phyloP scores from a whole-genome alignment of 2,797 vertebrate genomes.

The Nyctalus aviator region DNA sequence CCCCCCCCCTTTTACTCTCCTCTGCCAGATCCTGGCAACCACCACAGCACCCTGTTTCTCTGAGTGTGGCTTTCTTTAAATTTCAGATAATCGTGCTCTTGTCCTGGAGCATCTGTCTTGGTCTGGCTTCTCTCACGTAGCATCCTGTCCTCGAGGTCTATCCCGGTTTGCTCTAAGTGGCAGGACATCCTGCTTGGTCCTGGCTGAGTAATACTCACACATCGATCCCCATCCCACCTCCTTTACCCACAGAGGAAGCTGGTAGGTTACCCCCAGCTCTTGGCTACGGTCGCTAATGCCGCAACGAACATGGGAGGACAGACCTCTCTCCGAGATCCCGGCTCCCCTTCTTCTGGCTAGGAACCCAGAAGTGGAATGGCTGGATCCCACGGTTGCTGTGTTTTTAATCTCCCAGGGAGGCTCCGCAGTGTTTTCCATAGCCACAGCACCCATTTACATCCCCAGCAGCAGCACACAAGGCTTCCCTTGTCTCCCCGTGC shows the following conservation, averaged over 20 bases:
- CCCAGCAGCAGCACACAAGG: neutral
- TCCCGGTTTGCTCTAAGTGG: neutral
- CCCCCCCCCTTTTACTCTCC: neutral
- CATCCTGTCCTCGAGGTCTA: neutral
- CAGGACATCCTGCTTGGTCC: constrained; percentile 26
- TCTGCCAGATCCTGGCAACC: neutral
- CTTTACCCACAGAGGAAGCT: neutral
- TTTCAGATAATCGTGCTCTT: neutral
- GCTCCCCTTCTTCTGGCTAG: neutral
- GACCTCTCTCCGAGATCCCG: neutral
- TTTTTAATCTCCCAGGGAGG: neutral
- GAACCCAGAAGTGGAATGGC: neutral
- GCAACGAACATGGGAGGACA: neutral
- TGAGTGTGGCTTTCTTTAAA: neutral
- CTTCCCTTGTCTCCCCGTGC: neutral
- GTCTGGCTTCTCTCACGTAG: neutral
- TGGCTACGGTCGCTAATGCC: neutral
- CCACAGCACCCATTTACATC: neutral
- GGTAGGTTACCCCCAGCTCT: neutral
- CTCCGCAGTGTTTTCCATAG: neutral
- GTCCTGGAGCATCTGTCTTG: neutral
- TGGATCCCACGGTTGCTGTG: neutral
- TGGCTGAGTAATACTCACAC: neutral
- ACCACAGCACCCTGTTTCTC: neutral
- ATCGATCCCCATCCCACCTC: neutral